A percentile compares a stretch with the other conserved stretches of the same genome.
Conservation (phyloP, 2,888 invertebrate species). For the Hypsopygia costalis region DNA sequence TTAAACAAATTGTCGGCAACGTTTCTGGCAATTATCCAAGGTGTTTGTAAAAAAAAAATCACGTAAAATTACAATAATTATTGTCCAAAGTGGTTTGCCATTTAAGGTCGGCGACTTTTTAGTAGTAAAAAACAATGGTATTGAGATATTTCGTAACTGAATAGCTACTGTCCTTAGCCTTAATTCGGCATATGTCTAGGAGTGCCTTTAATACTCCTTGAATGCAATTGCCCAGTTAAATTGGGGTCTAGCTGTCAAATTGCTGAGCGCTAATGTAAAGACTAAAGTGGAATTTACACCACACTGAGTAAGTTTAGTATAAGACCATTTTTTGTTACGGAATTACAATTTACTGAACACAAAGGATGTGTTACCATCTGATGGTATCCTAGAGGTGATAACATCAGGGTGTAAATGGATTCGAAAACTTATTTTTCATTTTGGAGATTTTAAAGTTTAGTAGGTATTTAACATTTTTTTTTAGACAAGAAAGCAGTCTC, state of each 20-base stretch:
- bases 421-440: no score
- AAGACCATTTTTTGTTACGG: no score
- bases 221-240: slow-evolving; percentile 31
- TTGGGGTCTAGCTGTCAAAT: slow-evolving; percentile 6
- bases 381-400: no score
- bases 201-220: slow-evolving; percentile 9
- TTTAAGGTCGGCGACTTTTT: slow-evolving; percentile 42
- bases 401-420: no score
- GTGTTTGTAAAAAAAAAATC: slow-evolving; percentile 27
- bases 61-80: slow-evolving; percentile 43
- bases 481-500: no score
- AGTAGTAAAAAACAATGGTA: slow-evolving; percentile 26
- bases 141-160: slow-evolving; percentile 29
- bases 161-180: slow-evolving; percentile 47
- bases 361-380: no score
- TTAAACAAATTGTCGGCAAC: slow-evolving; percentile 12
- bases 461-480: no score
- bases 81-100: slow-evolving; percentile 30
- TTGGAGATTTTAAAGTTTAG: no score
- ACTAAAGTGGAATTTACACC: no score
- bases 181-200: slow-evolving; percentile 37
- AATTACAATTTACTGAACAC: no score
- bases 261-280: background rate
- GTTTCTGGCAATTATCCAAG: slow-evolving; percentile 23
- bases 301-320: no score